phyloP scores from a whole-genome alignment of 2,888 invertebrate species.

The Nowickia ferox region DNA sequence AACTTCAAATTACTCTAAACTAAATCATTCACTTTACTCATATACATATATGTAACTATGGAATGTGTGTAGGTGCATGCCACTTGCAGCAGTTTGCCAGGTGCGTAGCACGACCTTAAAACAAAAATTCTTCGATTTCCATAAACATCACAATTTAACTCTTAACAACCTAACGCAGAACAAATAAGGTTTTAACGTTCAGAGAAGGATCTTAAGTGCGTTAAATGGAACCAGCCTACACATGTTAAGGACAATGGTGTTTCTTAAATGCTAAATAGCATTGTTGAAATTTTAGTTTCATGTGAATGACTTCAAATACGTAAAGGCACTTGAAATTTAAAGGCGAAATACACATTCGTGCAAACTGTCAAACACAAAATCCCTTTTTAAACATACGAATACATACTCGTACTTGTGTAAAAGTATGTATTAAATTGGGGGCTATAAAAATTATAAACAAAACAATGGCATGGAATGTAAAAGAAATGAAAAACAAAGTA shows the following conservation, averaged over 20 bases:
- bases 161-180: constrained; percentile 39
- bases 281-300: constrained; percentile 51
- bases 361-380: constrained; percentile 12
- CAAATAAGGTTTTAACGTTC: constrained; percentile 56
- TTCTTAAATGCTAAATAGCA: constrained; percentile 51
- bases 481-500: not conserved
- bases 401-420: not conserved
- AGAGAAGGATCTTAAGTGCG: constrained; percentile 65
- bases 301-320: constrained; percentile 36
- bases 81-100: constrained; percentile 65
- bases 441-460: constrained; percentile 61
- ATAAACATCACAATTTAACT: constrained; percentile 31
- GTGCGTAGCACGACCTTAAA: constrained; percentile 48
- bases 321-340: constrained; percentile 56
- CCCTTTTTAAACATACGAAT: constrained; percentile 34
- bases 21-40: not conserved
- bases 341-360: constrained; percentile 2
- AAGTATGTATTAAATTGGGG: constrained; percentile 41
- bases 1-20: not conserved
- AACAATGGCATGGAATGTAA: constrained; percentile 16
- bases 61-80: not conserved
- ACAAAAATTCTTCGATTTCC: constrained; percentile 36
- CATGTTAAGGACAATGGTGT: constrained; percentile 51
- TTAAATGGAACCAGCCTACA: constrained; percentile 42
- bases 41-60: not conserved